Evolutionary conservation across 1,140 invertebrate genomes (phyloP).

Genomic region (Tetragonula clypearis): DNA sequence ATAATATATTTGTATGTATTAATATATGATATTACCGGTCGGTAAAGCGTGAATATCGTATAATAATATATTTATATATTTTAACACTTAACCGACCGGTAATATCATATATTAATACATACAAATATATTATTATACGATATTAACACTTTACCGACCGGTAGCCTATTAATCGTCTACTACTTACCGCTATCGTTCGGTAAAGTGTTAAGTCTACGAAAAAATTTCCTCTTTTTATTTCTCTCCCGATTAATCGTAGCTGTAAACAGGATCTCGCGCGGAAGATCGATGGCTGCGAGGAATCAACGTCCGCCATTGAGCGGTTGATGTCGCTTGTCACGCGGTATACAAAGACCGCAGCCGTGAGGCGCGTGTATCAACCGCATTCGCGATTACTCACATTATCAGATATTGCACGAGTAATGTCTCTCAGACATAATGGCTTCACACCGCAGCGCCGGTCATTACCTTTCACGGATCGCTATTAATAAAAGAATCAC

Average conservation of each 20-base stretch:
- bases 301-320: neutral
- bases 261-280: neutral
- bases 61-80: too few relatives aligned
- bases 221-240: neutral
- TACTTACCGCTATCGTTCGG: too few relatives aligned
- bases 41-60: too few relatives aligned
- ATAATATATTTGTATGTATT: too few relatives aligned
- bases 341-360: neutral
- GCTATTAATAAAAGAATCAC: conserved; percentile 27
- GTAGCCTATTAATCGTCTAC: too few relatives aligned
- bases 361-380: conserved; percentile 12
- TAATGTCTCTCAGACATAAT: neutral
- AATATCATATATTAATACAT: too few relatives aligned
- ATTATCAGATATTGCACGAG: conserved; percentile 35
- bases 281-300: conserved; percentile 15
- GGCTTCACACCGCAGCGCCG: neutral
- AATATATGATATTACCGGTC: too few relatives aligned
- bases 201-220: too few relatives aligned
- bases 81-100: too few relatives aligned
- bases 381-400: neutral
- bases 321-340: conserved; percentile 4
- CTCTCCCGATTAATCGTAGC: neutral
- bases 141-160: too few relatives aligned
- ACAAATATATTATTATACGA: too few relatives aligned
- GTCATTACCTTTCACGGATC: conserved; percentile 39